Evolutionary conservation across 2,888 invertebrate genomes (phyloP).

Genomic region (Brenthis daphne): DNA sequence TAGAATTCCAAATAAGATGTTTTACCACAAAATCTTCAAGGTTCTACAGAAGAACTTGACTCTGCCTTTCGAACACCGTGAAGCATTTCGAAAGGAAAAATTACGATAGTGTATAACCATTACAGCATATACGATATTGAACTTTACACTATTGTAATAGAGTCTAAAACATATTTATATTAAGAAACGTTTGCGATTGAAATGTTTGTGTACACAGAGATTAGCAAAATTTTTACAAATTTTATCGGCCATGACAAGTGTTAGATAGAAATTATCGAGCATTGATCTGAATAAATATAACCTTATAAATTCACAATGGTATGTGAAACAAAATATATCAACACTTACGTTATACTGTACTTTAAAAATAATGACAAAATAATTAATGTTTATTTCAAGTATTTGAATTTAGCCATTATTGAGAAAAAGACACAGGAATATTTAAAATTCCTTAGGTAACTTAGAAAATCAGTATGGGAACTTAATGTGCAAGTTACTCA

Average conservation of each 20-base stretch:
- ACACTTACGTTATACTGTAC: not conserved
- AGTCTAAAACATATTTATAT: not conserved
- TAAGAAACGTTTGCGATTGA: not conserved
- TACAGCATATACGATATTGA: not conserved
- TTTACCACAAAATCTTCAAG: slow-evolving; percentile 20
- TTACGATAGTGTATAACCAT: slow-evolving; percentile 19
- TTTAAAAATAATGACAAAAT: not conserved
- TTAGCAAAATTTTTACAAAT: slow-evolving; percentile 3
- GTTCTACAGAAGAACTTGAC: slow-evolving; percentile 22
- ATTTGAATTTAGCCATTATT: no score
- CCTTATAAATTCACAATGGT: not conserved
- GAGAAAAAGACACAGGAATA: no score
- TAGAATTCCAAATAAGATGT: no score
- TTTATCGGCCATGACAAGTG: slow-evolving; percentile 3
- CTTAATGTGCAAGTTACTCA: no score
- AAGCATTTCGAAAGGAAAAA: slow-evolving; percentile 25
- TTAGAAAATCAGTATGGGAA: no score
- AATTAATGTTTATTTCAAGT: no score
- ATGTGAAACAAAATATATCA: not conserved
- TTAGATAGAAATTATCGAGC: slow-evolving; percentile 1
- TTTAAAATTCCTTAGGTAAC: no score
- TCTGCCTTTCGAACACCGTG: slow-evolving; percentile 23
- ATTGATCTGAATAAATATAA: slow-evolving; percentile 6
- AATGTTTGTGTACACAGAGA: slow-evolving; percentile 18
- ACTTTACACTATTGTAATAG: slow-evolving; percentile 1